These are phyloP conservation scores for Phragmatobia fuliginosa DNA, from an alignment of 2,888 invertebrate species.

Conservation along the genomic window DNA sequence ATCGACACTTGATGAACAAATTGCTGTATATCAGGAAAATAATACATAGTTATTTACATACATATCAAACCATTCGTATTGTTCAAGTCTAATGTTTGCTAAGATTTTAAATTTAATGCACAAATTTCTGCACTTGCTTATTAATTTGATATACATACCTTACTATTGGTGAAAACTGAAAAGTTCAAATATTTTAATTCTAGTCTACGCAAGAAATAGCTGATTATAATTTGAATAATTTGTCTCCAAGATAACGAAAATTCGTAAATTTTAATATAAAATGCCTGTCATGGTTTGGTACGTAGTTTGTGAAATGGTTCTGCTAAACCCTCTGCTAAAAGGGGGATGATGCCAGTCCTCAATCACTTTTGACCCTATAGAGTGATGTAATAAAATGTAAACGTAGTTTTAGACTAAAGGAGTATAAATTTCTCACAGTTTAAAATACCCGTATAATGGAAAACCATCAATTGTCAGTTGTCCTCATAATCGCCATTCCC, in stretches of 20 bases:
- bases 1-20: not conserved
- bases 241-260: no score
- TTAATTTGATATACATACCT: no score
- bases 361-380: not conserved
- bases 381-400: not conserved
- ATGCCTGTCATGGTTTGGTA: no score
- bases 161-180: no score
- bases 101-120: not conserved
- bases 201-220: no score
- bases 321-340: not conserved
- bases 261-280: no score
- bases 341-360: not conserved
- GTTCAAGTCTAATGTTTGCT: not conserved
- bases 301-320: no score
- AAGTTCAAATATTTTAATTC: no score
- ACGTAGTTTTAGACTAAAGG: not conserved
- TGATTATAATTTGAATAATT: no score
- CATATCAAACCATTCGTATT: not conserved
- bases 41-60: not conserved
- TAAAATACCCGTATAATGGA: constrained; percentile 5
- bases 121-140: not conserved
- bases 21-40: constrained; percentile 2
- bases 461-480: constrained; percentile 3
- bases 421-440: not conserved
- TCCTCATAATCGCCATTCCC: constrained; percentile 12